Percentiles rank a stretch among this genome's conserved stretches.
phyloP scores from a whole-genome alignment of 1,140 invertebrate species.

The Drosophila novamexicana region DNA sequence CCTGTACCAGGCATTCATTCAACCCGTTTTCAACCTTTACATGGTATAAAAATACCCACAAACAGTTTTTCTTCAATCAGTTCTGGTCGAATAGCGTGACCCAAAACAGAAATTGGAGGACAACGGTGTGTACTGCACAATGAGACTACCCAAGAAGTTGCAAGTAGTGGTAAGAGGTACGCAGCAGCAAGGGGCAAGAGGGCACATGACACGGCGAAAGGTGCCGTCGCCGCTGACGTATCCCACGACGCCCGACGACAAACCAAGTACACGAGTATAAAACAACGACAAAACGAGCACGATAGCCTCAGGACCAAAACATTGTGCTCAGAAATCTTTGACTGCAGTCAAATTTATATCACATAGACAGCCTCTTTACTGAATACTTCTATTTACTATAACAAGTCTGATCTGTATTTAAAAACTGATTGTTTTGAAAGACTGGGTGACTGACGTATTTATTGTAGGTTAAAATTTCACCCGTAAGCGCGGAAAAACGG shows the following conservation, averaged over 20 bases:
- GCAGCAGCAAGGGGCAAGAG: not conserved
- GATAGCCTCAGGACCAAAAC: slow-evolving; percentile 2
- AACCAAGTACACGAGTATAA: not conserved
- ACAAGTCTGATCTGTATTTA: no score
- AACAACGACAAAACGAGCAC: slow-evolving; percentile 16
- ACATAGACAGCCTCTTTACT: no score
- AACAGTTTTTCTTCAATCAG: slow-evolving; percentile 9
- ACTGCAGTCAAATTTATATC: no score
- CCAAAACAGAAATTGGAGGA: slow-evolving; percentile 61
- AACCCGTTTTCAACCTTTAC: not conserved
- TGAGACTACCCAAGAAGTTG: slow-evolving; percentile 50
- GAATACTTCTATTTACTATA: no score
- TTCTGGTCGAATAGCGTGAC: slow-evolving; percentile 61
- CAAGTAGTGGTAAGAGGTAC: slow-evolving; percentile 63
- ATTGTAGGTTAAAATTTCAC: no score
- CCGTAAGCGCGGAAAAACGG: no score
- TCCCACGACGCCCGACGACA: slow-evolving; percentile 19
- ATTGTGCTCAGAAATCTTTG: not conserved
- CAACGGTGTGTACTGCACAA: slow-evolving; percentile 32
- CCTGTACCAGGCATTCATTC: no score
- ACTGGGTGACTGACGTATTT: no score
- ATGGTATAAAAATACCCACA: slow-evolving; percentile 9
- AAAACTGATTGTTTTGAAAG: no score
- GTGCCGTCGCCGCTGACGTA: slow-evolving; percentile 43
- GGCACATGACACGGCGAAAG: slow-evolving; percentile 27